Evolutionary conservation across 2,797 vertebrate species (phyloP).

Genomic region (Diceros bicornis): DNA sequence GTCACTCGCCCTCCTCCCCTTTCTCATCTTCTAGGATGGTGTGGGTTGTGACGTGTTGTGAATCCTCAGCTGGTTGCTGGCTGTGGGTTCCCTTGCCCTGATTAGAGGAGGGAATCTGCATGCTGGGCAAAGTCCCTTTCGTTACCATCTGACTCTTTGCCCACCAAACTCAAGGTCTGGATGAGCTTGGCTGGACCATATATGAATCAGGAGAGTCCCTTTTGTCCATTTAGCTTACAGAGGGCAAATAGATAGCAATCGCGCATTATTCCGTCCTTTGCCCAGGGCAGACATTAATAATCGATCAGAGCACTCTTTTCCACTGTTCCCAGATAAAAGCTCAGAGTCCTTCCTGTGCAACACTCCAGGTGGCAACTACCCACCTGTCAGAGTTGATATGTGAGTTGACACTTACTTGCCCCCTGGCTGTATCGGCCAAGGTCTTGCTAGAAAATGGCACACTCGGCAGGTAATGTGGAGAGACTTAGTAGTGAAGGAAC

Average conservation of each 20-base stretch:
- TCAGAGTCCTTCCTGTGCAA: background rate
- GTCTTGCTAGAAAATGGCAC: background rate
- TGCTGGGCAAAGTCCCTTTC: background rate
- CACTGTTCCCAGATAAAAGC: background rate
- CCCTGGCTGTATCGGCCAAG: background rate
- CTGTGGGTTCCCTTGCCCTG: background rate
- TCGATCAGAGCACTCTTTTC: background rate
- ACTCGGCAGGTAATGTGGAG: background rate
- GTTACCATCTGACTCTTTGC: background rate
- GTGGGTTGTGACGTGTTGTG: background rate
- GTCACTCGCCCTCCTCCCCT: background rate
- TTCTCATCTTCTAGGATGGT: background rate
- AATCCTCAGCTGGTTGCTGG: background rate
- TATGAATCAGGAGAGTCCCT: background rate
- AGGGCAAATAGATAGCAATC: background rate
- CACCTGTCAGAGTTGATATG: background rate
- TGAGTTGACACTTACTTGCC: background rate
- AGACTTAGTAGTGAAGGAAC: background rate
- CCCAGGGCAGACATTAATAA: slow-evolving; percentile 45
- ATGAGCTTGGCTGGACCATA: background rate
- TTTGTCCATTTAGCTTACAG: background rate
- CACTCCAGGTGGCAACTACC: background rate
- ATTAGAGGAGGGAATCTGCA: background rate
- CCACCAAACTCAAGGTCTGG: background rate
- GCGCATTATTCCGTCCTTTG: rapidly evolving